Conservation (phyloP, 2,113 vertebrate species). For the Rattus rattus region DNA sequence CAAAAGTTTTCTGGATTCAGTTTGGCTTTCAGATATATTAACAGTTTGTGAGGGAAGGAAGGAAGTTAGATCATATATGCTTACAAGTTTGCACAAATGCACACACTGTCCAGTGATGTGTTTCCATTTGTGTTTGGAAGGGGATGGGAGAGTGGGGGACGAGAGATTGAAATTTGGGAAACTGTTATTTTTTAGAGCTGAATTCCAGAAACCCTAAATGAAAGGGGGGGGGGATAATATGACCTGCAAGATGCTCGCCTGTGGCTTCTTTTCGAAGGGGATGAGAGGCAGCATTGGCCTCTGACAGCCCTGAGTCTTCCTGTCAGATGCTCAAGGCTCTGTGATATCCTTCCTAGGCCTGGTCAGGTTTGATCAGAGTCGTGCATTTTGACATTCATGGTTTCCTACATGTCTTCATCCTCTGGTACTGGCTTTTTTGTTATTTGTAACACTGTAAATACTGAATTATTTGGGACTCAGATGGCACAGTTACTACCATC, state of each 20-base stretch:
- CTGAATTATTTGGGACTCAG: conserved; percentile 30
- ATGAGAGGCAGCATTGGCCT: background rate
- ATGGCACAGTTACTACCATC: background rate
- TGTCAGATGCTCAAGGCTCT: background rate
- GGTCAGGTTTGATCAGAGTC: background rate
- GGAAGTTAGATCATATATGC: conserved; percentile 63
- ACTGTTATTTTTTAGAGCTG: conserved; percentile 23
- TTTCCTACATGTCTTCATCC: conserved; percentile 29
- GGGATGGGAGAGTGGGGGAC: background rate
- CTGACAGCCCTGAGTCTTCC: background rate
- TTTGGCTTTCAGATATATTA: conserved; percentile 72
- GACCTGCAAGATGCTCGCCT: background rate
- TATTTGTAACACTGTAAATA: background rate
- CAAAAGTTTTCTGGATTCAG: conserved; percentile 65
- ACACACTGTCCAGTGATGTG: background rate
- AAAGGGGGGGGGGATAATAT: background rate
- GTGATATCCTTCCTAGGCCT: background rate
- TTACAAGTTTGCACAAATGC: conserved; percentile 60
- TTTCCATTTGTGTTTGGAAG: conserved; percentile 55
- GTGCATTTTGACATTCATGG: background rate
- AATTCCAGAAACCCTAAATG: conserved; percentile 29
- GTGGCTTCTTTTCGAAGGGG: background rate
- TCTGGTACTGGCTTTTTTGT: background rate
- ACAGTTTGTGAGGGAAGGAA: conserved; percentile 77
- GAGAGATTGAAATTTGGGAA: conserved; percentile 43